Conservation (phyloP, 92 coral and sea anemone genomes). For the Palythoa grandiflora region DNA sequence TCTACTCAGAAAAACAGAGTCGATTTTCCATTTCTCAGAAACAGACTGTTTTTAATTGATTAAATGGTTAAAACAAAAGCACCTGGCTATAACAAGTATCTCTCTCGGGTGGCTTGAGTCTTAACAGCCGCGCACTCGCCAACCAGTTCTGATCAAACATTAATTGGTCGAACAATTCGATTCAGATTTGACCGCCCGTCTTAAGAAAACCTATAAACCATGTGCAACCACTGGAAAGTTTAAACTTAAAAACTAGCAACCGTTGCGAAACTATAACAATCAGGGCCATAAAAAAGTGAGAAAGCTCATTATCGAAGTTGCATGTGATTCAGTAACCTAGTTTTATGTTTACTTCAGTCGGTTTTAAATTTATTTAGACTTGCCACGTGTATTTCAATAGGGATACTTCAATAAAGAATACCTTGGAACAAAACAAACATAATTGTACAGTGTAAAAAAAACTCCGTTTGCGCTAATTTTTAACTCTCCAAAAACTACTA, state of each 20-base stretch:
- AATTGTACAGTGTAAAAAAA: neutral
- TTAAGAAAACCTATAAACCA: conserved; percentile 12
- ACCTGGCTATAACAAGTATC: conserved; percentile 27
- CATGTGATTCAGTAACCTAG: neutral
- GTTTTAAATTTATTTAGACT: neutral
- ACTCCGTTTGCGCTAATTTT: neutral
- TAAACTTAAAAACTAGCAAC: conserved; percentile 29
- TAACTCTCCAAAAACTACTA: neutral
- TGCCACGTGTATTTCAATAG: conserved; percentile 53
- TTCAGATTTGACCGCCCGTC: conserved; percentile 18
- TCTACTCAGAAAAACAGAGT: neutral
- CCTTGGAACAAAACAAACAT: conserved; percentile 9
- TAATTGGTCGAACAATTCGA: conserved; percentile 32
- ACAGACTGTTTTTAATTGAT: neutral
- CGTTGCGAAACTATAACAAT: conserved; percentile 6
- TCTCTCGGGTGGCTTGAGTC: conserved; percentile 32
- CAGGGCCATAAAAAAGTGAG: neutral
- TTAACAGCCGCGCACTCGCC: neutral
- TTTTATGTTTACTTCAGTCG: neutral
- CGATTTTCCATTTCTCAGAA: neutral
- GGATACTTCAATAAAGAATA: conserved; percentile 5
- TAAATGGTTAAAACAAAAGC: conserved; percentile 3
- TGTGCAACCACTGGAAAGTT: conserved; percentile 42
- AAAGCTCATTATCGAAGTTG: neutral
- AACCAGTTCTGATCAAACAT: conserved; percentile 34